phyloP scores from a whole-genome alignment of 1,140 invertebrate species.

The Zaprionus kolodkinae region DNA sequence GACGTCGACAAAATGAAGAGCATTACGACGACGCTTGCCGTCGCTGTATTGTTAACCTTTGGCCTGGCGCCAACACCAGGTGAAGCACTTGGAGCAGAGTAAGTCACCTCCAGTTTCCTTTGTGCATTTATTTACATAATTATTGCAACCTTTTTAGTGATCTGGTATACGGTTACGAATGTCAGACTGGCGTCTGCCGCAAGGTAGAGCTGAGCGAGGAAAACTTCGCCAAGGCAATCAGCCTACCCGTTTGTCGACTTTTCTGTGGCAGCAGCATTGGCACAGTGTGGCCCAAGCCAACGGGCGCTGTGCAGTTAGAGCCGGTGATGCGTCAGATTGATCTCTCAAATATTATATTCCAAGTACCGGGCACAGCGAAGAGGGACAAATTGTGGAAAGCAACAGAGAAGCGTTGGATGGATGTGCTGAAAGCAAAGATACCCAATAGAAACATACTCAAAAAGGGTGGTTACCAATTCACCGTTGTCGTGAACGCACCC shows the following conservation, averaged over 20 bases:
- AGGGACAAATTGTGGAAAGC: conserved; percentile 62
- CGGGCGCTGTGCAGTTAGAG: conserved; percentile 86
- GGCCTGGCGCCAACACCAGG: conserved; percentile 33
- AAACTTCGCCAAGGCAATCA: conserved; percentile 85
- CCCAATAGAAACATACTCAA: conserved; percentile 56
- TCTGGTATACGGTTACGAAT: conserved; percentile 86
- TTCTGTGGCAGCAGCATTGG: conserved; percentile 87
- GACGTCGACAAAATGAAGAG: conserved; percentile 53
- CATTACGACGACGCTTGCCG: conserved; percentile 18
- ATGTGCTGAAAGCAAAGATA: conserved; percentile 60
- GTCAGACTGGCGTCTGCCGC: conserved; percentile 85
- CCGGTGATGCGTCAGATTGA: conserved; percentile 87
- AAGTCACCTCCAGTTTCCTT: conserved; percentile 21
- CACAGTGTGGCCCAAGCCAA: conserved; percentile 90
- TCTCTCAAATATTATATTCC: conserved; percentile 70
- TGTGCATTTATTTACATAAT: not conserved
- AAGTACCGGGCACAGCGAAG: conserved; percentile 40
- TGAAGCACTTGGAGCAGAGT: conserved; percentile 47
- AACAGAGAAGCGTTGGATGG: conserved; percentile 62
- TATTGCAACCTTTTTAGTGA: conserved; percentile 41
- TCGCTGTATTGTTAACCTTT: conserved; percentile 50
- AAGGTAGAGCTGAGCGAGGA: conserved; percentile 85
- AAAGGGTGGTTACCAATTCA: conserved; percentile 65
- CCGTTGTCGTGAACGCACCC: conserved; percentile 68
- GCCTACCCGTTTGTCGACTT: conserved; percentile 87